Conservation (phyloP, 2,797 vertebrate species). For the Australoheros facetus region DNA sequence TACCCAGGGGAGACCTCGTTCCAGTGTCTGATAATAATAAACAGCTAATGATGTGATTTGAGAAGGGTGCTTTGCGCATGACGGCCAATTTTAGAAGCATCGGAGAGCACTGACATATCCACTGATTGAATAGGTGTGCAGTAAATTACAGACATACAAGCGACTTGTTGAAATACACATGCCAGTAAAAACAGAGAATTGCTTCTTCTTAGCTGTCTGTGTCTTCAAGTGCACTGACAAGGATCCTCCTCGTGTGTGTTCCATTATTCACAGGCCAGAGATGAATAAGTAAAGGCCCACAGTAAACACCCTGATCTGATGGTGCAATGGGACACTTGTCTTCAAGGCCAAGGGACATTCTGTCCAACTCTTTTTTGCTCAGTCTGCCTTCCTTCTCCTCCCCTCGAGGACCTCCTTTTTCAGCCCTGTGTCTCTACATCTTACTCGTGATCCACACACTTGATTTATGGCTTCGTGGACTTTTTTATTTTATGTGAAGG, state of each 20-base stretch:
- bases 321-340: slow-evolving; percentile 59
- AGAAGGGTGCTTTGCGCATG: slow-evolving; percentile 19
- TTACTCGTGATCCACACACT: not conserved
- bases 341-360: slow-evolving; percentile 46
- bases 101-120: not conserved
- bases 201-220: not conserved
- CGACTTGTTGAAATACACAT: not conserved
- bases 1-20: slow-evolving; percentile 8
- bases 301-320: slow-evolving; percentile 39
- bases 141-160: slow-evolving; percentile 2
- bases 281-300: slow-evolving; percentile 65
- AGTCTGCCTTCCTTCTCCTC: slow-evolving; percentile 23
- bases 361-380: slow-evolving; percentile 15
- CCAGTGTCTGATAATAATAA: slow-evolving; percentile 23
- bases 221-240: slow-evolving; percentile 18
- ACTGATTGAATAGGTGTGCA: slow-evolving; percentile 27
- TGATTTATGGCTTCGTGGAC: slow-evolving; percentile 13
- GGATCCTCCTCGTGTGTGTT: slow-evolving; percentile 31
- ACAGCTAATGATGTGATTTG: slow-evolving; percentile 28
- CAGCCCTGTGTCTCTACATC: not conserved
- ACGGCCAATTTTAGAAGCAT: slow-evolving; percentile 53
- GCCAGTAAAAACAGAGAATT: not conserved
- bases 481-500: slow-evolving; percentile 31
- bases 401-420: slow-evolving; percentile 13
- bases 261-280: slow-evolving; percentile 57